Conservation (phyloP, 2,797 vertebrate species). For the Poecilia picta region DNA sequence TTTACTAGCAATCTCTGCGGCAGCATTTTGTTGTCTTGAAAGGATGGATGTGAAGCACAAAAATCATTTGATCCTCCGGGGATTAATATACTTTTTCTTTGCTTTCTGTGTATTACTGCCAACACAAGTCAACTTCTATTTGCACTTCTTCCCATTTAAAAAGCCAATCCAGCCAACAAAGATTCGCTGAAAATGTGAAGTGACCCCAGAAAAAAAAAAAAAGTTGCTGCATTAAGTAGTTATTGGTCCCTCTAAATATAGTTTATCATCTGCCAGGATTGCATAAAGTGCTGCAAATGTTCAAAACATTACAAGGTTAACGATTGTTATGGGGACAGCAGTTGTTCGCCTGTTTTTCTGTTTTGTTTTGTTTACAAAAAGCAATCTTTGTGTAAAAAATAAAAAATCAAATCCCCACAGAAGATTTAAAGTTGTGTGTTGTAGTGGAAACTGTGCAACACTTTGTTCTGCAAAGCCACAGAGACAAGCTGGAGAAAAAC, state of each 20-base stretch:
- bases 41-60: background rate
- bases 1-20: background rate
- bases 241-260: background rate
- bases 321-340: background rate
- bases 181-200: background rate
- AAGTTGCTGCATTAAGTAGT: background rate
- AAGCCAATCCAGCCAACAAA: constrained; percentile 2
- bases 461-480: background rate
- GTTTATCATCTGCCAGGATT: background rate
- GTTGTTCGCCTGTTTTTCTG: background rate
- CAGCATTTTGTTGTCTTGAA: background rate
- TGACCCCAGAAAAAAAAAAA: background rate
- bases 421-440: background rate
- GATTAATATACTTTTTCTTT: background rate
- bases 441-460: background rate
- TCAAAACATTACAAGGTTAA: background rate
- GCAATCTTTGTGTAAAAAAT: background rate
- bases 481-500: background rate
- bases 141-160: constrained; percentile 2
- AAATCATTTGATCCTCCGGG: background rate
- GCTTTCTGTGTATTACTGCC: constrained; percentile 6
- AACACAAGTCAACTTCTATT: background rate
- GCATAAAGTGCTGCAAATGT: background rate
- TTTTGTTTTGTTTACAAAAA: background rate
- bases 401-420: background rate